phyloP scores from a whole-genome alignment of 2,888 invertebrate species.

The Pristionchus entomophagus region DNA sequence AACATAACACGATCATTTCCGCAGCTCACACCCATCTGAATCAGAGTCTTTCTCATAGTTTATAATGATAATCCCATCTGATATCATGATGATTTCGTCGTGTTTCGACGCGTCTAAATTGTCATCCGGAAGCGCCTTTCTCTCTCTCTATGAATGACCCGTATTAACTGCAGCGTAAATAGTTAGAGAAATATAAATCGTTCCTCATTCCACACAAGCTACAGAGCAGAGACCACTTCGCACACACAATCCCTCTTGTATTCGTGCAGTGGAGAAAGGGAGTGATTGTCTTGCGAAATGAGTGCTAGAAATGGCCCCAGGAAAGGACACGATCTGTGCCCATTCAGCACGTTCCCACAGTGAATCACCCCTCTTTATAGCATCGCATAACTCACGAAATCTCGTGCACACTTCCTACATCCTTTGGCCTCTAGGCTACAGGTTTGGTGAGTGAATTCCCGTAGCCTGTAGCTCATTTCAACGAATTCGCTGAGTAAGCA shows the following conservation, averaged over 20 bases:
- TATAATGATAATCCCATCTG: neutral
- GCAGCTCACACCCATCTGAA: neutral
- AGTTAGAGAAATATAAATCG: neutral
- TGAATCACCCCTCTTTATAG: conserved; percentile 23
- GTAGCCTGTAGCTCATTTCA: too few relatives aligned
- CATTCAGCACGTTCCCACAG: neutral
- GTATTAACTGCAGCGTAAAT: neutral
- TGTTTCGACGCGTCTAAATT: neutral
- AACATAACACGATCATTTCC: too few relatives aligned
- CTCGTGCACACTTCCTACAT: neutral
- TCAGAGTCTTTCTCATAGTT: neutral
- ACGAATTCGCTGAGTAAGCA: neutral
- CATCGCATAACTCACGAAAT: conserved; percentile 2
- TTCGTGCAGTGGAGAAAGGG: neutral
- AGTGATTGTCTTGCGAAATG: conserved; percentile 1
- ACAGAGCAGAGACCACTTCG: neutral
- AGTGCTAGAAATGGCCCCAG: neutral
- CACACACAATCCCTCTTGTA: neutral
- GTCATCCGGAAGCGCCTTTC: neutral
- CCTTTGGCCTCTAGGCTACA: too few relatives aligned
- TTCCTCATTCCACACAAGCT: neutral
- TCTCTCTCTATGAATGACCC: too few relatives aligned
- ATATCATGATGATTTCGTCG: neutral
- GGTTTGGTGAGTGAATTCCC: too few relatives aligned
- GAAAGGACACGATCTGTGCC: neutral